Base-by-base conservation (phyloP, 2,113 vertebrate genomes). In the Hemicordylus capensis region DNA sequence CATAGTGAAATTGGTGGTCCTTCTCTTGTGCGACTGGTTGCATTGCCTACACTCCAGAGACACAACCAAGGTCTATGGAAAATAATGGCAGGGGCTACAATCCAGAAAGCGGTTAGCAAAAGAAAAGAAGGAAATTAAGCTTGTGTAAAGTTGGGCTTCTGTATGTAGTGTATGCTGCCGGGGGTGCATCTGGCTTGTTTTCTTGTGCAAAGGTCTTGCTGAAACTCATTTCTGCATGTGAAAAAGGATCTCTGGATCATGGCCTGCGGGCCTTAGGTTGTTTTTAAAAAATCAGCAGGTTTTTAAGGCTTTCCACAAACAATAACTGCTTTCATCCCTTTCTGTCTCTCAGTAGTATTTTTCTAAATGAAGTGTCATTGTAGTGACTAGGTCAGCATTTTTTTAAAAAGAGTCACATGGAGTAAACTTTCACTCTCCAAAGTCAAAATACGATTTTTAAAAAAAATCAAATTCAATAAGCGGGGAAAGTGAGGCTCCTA, bases 241-340 rank as follows among this genome's bases (percentile, higher is more conserved):
- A n/a, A 80, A 85, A 39, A 37, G 46, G 24, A 11, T 72, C 58
- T 15, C 31, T 73, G 19, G 58, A 48, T 74, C 72, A 8, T 19
- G 42, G 39, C 56, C 31, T 59, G 26, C 51, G 64, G 94, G 91
- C 93, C 84, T 39, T 87, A 96, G 94, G 92, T 97, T 97, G 95
- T 96, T 95, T 96, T 88, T 92, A 95, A 97, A 97, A 98, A 96
- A 97, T 98, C 97, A 98, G 98, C 98, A 98, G 97, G 97, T 98
- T 98, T 97, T 97, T 97, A 98, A 98, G 97, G 97, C 97, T 97
- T 97, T 98, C 97, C 97, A 98, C 98, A 98, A 98, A 98, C 97
- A 97, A 97, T 97, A 98, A 98, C 96, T 96, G 96, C 96, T 96
- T 95, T 96, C 96, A 96, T 95, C 96, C 96, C 96, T 97, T 98